phyloP scores from a whole-genome alignment of 2,888 invertebrate genomes.

The Diaperis boleti region DNA sequence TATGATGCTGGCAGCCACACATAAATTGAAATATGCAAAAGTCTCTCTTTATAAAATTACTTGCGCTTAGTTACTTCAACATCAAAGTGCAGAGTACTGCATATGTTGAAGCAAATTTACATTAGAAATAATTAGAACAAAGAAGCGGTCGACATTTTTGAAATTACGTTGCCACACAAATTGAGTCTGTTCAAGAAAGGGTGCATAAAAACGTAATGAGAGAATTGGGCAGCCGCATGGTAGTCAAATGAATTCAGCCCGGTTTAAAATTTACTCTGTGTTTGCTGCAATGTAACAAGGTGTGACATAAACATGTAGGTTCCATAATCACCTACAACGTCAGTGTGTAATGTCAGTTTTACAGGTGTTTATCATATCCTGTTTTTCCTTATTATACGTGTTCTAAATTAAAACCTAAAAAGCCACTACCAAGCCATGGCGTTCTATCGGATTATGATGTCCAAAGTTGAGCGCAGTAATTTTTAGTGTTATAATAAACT shows the following conservation, averaged over 20 bases:
- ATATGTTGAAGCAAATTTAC: neutral
- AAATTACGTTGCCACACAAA: neutral
- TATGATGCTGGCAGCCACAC: neutral
- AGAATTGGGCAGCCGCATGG: too few species aligned
- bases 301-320: too few species aligned
- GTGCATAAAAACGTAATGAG: too few species aligned
- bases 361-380: neutral
- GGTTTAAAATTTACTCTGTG: too few species aligned
- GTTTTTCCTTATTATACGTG: neutral
- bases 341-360: neutral
- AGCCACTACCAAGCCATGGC: neutral
- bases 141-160: neutral
- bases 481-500: neutral
- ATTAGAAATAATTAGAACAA: slow-evolving; percentile 1
- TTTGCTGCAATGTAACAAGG: too few species aligned
- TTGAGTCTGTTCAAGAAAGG: too few species aligned
- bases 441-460: neutral
- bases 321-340: too few species aligned
- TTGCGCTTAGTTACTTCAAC: neutral
- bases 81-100: neutral
- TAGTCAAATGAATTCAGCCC: too few species aligned
- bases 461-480: neutral
- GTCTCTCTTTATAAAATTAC: neutral
- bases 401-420: neutral
- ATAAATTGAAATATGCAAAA: neutral